These are phyloP conservation scores for Baronia brevicornis DNA, from an alignment of 2,888 invertebrate genomes.

Conservation along the genomic window DNA sequence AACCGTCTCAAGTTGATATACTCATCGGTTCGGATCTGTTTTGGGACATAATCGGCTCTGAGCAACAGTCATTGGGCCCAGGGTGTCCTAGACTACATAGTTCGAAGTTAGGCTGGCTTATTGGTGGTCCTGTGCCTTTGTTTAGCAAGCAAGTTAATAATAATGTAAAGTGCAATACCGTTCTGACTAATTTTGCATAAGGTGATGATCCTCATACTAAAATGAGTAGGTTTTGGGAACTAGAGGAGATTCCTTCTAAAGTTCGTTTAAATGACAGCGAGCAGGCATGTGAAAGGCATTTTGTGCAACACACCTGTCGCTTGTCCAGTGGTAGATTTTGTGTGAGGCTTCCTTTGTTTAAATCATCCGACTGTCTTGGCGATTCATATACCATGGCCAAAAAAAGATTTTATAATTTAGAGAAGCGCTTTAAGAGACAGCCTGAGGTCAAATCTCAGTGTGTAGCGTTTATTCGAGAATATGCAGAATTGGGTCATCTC, in stretches of 20 bases:
- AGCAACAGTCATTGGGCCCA: conserved; percentile 8
- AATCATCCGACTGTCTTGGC: conserved; percentile 4
- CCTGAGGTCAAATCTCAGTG: conserved; percentile 15
- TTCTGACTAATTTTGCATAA: not conserved
- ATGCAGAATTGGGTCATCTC: not conserved
- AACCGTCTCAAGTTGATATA: conserved; percentile 17
- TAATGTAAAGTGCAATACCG: not conserved
- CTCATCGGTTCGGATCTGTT: conserved; percentile 20
- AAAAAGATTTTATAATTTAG: conserved; percentile 17
- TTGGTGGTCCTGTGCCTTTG: conserved; percentile 2
- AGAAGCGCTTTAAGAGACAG: conserved; percentile 16
- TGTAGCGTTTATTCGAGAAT: conserved; percentile 17
- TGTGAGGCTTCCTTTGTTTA: conserved; percentile 5
- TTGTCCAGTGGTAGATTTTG: conserved; percentile 3
- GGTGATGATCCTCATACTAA: not conserved
- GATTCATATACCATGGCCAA: conserved; percentile 15
- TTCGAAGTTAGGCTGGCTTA: conserved; percentile 9
- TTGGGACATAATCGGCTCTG: conserved; percentile 12
- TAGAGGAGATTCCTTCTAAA: conserved; percentile 9
- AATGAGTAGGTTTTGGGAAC: conserved; percentile 4
- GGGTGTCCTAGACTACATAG: not conserved
- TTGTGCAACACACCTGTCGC: conserved; percentile 4
- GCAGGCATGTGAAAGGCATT: conserved; percentile 7
- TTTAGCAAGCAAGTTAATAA: too few relatives aligned
- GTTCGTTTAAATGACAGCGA: conserved; percentile 4